These are phyloP conservation scores for Aphyosemion australe DNA, from an alignment of 2,113 vertebrate genomes.

Conservation along the genomic window DNA sequence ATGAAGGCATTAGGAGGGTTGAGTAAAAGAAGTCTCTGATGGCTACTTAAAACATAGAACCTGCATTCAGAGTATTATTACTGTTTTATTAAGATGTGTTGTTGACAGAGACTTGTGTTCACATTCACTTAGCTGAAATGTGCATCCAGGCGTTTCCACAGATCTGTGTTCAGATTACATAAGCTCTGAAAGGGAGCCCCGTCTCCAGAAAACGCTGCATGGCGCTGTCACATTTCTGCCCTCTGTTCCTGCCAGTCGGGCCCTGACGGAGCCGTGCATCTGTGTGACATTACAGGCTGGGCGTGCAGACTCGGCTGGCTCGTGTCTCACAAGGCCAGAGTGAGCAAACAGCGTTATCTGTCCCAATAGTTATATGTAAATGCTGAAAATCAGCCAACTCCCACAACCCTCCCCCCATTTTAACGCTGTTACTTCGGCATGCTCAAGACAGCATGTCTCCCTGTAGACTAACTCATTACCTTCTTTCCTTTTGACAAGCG, in stretches of 20 bases:
- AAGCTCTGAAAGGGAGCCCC: constrained; percentile 34
- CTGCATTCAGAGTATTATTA: too few relatives aligned
- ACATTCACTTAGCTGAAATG: constrained; percentile 18
- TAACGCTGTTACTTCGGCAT: constrained; percentile 26
- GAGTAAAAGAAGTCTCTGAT: not conserved
- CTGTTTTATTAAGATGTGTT: not conserved
- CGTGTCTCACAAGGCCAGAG: constrained; percentile 9
- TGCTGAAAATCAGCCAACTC: constrained; percentile 20
- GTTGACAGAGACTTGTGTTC: constrained; percentile 20
- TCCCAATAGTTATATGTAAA: not conserved
- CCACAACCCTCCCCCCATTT: not conserved
- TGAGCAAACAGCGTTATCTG: not conserved
- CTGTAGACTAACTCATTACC: constrained; percentile 46
- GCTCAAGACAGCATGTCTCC: constrained; percentile 40
- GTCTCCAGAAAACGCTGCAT: constrained; percentile 31
- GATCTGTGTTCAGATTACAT: constrained; percentile 36
- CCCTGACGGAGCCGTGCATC: constrained; percentile 27
- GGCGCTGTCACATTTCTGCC: constrained; percentile 43
- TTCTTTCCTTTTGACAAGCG: constrained; percentile 19
- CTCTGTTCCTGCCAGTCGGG: constrained; percentile 14
- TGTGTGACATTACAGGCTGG: constrained; percentile 17
- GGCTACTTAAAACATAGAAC: not conserved
- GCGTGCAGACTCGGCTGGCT: constrained; percentile 30
- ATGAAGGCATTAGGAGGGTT: not conserved
- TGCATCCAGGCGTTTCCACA: constrained; percentile 17